Conservation (phyloP, 2,113 vertebrate species). For the Nyctibius bracteatus region DNA sequence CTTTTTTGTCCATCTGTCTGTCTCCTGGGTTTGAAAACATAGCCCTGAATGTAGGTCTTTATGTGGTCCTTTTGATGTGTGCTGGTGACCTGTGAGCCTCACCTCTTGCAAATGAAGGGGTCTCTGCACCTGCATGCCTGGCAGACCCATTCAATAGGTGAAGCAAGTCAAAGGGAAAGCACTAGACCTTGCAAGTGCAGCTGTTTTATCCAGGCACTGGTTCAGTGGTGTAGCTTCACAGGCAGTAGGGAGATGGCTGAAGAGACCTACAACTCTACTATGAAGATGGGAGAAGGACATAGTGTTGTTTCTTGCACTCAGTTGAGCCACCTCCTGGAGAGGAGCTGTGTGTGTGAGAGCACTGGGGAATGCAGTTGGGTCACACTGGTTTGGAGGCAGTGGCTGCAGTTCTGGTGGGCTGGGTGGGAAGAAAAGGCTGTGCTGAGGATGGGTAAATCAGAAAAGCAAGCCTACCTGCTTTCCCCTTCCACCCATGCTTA, state of each 20-base stretch:
- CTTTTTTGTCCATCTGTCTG: background rate
- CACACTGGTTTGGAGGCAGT: background rate
- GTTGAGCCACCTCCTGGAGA: background rate
- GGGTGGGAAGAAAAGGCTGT: background rate
- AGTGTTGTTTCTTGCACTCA: background rate
- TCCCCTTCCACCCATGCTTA: background rate
- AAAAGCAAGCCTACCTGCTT: background rate
- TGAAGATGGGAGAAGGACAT: background rate
- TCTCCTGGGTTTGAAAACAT: constrained; percentile 1
- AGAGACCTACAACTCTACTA: background rate
- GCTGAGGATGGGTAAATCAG: background rate
- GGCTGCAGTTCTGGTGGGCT: background rate
- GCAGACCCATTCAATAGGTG: background rate
- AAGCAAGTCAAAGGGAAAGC: background rate
- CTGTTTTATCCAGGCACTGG: background rate
- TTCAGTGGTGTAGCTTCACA: background rate
- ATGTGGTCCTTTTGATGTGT: constrained; percentile 44
- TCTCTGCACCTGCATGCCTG: constrained; percentile 12
- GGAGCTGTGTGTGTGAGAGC: background rate
- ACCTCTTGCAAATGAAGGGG: constrained; percentile 19
- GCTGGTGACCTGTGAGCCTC: constrained; percentile 46
- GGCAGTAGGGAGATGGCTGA: background rate
- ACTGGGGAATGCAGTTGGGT: background rate
- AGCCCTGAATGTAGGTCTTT: constrained; percentile 21
- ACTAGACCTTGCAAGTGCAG: background rate